A percentile compares a stretch with the other conserved stretches of the same genome.
Evolutionary conservation across 2,888 invertebrate genomes (phyloP).

Genomic region (Drosophila mayaguana): DNA sequence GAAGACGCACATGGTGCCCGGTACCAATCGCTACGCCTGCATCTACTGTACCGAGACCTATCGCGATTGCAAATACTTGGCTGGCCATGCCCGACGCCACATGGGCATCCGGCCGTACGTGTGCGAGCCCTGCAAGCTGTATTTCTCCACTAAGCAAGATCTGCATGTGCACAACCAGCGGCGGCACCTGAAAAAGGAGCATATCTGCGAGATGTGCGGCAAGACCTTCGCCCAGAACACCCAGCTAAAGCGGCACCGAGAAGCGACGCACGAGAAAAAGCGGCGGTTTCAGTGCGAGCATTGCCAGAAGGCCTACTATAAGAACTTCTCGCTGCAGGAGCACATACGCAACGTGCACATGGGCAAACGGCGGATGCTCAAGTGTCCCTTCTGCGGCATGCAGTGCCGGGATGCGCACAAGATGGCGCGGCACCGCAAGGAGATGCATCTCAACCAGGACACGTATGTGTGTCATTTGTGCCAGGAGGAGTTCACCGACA

Average conservation of each 20-base stretch:
- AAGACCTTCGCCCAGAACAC: constrained; percentile 82
- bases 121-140: constrained; percentile 79
- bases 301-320: constrained; percentile 82
- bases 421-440: constrained; percentile 82
- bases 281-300: constrained; percentile 76
- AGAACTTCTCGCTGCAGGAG: constrained; percentile 81
- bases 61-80: constrained; percentile 81
- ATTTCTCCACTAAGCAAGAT: constrained; percentile 82
- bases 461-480: constrained; percentile 77
- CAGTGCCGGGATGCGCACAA: constrained; percentile 83
- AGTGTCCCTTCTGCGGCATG: constrained; percentile 82
- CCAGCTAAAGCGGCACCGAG: constrained; percentile 80
- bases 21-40: constrained; percentile 78
- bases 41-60: constrained; percentile 81
- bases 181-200: constrained; percentile 79
- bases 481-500: constrained; percentile 82
- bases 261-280: constrained; percentile 82
- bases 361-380: constrained; percentile 80
- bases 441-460: constrained; percentile 78
- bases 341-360: constrained; percentile 81
- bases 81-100: constrained; percentile 80
- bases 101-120: constrained; percentile 83
- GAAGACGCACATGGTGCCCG: constrained; percentile 76
- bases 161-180: constrained; percentile 81
- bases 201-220: constrained; percentile 81